A percentile compares a stretch with the other conserved stretches of the same genome.
Conservation (phyloP, 1,140 invertebrate species). For the Drosophila sproati region DNA sequence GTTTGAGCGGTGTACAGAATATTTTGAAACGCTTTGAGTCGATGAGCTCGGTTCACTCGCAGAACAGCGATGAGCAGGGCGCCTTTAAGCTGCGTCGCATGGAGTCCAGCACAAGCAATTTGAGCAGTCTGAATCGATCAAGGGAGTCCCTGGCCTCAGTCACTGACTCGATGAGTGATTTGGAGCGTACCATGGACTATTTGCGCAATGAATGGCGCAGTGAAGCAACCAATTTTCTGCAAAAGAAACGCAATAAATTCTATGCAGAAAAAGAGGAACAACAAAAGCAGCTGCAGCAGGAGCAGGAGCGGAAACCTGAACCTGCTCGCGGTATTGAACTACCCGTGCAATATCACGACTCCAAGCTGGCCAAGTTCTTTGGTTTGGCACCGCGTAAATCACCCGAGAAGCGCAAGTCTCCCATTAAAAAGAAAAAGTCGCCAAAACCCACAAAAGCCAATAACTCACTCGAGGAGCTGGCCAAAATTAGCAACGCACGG, state of each 20-base stretch:
- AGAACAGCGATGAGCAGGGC: constrained; percentile 62
- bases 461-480: constrained; percentile 66
- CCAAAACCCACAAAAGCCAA: constrained; percentile 56
- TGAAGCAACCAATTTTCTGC: constrained; percentile 79
- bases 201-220: constrained; percentile 79
- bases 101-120: constrained; percentile 76
- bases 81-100: constrained; percentile 76
- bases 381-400: constrained; percentile 61
- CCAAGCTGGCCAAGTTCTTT: constrained; percentile 78
- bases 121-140: constrained; percentile 73
- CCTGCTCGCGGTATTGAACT: constrained; percentile 29
- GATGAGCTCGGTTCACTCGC: constrained; percentile 70
- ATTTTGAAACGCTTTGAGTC: constrained; percentile 79
- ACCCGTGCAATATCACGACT: constrained; percentile 71
- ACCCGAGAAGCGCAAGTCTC: constrained; percentile 68
- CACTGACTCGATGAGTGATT: constrained; percentile 73
- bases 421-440: constrained; percentile 64
- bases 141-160: constrained; percentile 63
- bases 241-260: constrained; percentile 77
- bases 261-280: constrained; percentile 66
- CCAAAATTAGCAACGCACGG: constrained; percentile 56
- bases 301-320: constrained; percentile 23
- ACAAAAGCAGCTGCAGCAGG: constrained; percentile 31
- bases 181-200: constrained; percentile 81
- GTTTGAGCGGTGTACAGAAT: constrained; percentile 71